Evolutionary conservation across 2,888 invertebrate species (phyloP).

Genomic region (Halictus ligatus): DNA sequence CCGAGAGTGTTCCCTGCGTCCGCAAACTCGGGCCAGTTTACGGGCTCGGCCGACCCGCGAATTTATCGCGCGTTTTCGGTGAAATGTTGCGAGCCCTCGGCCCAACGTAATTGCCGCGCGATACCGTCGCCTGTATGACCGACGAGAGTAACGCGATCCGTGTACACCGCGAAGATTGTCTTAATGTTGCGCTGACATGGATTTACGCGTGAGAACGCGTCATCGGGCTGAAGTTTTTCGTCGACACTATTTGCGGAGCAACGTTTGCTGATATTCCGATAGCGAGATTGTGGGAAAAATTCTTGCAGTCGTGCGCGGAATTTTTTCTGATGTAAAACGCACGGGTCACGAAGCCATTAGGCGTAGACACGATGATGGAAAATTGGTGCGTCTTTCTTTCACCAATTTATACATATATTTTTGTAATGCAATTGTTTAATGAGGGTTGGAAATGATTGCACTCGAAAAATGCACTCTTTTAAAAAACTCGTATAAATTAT

Average conservation of each 20-base stretch:
- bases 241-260: background rate
- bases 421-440: too few species aligned
- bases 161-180: background rate
- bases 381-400: background rate
- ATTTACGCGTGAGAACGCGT: background rate
- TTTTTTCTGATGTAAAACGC: background rate
- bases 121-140: slow-evolving; percentile 9
- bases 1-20: slow-evolving; percentile 2
- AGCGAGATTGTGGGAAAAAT: background rate
- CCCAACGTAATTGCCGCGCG: slow-evolving; percentile 29
- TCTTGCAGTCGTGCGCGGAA: background rate
- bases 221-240: background rate
- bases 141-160: slow-evolving; percentile 1
- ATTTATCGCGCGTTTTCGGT: slow-evolving; percentile 30
- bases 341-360: background rate
- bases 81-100: slow-evolving; percentile 5
- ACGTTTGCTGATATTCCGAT: background rate
- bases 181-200: background rate
- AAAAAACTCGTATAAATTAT: too few species aligned
- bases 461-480: too few species aligned
- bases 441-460: too few species aligned
- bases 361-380: background rate
- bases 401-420: background rate
- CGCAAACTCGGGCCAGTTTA: background rate
- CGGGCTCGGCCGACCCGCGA: background rate